Conservation (phyloP, 2,888 invertebrate genomes). For the Yponomeuta cagnagella region DNA sequence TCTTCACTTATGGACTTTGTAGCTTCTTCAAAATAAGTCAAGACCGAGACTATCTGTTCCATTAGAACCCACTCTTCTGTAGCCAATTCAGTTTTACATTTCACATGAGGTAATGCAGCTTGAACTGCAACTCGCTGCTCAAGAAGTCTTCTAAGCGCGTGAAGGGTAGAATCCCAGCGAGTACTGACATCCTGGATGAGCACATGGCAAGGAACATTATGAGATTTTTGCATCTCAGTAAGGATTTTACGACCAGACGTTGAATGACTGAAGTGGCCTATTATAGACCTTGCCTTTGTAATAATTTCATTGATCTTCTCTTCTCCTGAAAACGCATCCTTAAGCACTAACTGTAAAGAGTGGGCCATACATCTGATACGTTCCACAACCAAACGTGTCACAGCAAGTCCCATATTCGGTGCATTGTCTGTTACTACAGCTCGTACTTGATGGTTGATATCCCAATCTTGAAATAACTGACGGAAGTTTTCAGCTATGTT, state of each 20-base stretch:
- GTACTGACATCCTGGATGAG: constrained; percentile 26
- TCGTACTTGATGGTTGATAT: constrained; percentile 20
- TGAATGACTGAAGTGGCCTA: constrained; percentile 27
- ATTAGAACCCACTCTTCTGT: constrained; percentile 24
- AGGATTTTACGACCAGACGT: constrained; percentile 25
- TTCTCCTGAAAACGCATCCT: constrained; percentile 20
- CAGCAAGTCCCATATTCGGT: constrained; percentile 25
- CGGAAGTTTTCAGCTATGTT: constrained; percentile 24
- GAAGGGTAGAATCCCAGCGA: constrained; percentile 27
- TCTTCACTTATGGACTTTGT: constrained; percentile 23
- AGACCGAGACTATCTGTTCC: constrained; percentile 20
- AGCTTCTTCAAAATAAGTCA: constrained; percentile 26
- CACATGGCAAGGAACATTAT: constrained; percentile 26
- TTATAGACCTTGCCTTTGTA: constrained; percentile 26
- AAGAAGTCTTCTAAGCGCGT: constrained; percentile 23
- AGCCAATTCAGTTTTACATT: constrained; percentile 24
- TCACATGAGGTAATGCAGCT: constrained; percentile 24
- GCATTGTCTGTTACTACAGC: constrained; percentile 28
- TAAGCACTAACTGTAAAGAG: constrained; percentile 25
- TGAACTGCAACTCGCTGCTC: constrained; percentile 26
- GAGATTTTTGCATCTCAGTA: constrained; percentile 26
- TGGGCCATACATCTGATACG: constrained; percentile 20
- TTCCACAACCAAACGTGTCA: constrained; percentile 18
- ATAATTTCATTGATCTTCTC: constrained; percentile 24
- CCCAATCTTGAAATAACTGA: constrained; percentile 22